Percentiles rank a stretch among this genome's conserved stretches.
Evolutionary conservation across 2,113 vertebrate genomes (phyloP).

Genomic region (Pterocles burchelli): DNA sequence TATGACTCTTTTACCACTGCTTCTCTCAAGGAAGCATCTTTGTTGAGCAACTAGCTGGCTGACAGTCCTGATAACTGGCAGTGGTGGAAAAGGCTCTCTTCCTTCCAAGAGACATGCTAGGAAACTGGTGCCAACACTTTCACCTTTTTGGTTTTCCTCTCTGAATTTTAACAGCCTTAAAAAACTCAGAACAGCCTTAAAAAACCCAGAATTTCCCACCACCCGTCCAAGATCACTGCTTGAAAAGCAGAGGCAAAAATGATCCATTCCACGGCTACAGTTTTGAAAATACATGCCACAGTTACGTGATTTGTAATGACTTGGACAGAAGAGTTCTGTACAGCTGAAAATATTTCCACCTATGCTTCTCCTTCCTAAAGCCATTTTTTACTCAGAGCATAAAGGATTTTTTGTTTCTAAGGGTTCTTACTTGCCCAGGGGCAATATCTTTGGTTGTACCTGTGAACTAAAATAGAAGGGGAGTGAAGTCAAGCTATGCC

Average conservation of each 20-base stretch:
- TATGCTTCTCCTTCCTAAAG: not conserved
- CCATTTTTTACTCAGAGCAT: not conserved
- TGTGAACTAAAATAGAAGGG: not conserved
- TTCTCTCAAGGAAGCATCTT: accelerated
- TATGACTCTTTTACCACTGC: not conserved
- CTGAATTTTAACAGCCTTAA: not conserved
- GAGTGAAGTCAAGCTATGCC: not conserved
- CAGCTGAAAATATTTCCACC: not conserved
- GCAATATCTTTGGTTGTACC: not conserved
- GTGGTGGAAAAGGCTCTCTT: not conserved
- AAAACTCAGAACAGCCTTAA: not conserved
- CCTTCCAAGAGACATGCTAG: not conserved
- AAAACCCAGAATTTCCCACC: conserved; percentile 37
- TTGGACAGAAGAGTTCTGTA: not conserved
- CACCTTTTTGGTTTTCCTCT: conserved; percentile 3
- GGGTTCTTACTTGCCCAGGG: not conserved
- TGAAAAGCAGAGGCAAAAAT: conserved; percentile 34
- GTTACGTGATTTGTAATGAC: conserved; percentile 11
- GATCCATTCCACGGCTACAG: not conserved
- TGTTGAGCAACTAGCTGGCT: not conserved
- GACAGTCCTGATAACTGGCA: not conserved
- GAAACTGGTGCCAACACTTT: not conserved
- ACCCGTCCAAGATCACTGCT: conserved; percentile 35
- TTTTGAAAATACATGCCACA: conserved; percentile 8
- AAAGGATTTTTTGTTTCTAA: not conserved